phyloP scores from a whole-genome alignment of 2,888 invertebrate genomes.

The Lapara coniferarum region DNA sequence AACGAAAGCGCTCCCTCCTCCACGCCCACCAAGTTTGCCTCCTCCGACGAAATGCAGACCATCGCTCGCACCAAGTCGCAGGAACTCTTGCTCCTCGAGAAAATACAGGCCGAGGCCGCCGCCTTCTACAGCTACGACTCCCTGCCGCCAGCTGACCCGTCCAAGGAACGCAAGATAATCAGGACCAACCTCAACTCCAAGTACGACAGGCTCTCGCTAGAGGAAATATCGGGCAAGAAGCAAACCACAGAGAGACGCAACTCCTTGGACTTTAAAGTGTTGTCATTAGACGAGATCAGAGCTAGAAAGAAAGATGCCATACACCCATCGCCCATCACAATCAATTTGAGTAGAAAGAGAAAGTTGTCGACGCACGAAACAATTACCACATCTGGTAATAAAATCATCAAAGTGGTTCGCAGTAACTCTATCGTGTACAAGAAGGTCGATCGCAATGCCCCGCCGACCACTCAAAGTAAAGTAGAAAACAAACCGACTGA shows the following conservation, averaged over 20 bases:
- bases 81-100: slow-evolving; percentile 87
- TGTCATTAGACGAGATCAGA: slow-evolving; percentile 81
- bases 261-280: slow-evolving; percentile 73
- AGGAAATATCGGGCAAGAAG: slow-evolving; percentile 75
- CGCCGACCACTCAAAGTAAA: slow-evolving; percentile 49
- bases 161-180: slow-evolving; percentile 58
- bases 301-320: slow-evolving; percentile 64
- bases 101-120: slow-evolving; percentile 88
- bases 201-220: slow-evolving; percentile 79
- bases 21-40: slow-evolving; percentile 81
- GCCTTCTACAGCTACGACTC: slow-evolving; percentile 87
- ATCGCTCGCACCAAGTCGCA: slow-evolving; percentile 84
- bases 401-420: slow-evolving; percentile 75
- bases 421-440: slow-evolving; percentile 78
- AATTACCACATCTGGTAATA: slow-evolving; percentile 69
- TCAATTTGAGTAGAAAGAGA: slow-evolving; percentile 69
- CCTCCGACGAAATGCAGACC: slow-evolving; percentile 59
- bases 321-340: slow-evolving; percentile 59
- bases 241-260: slow-evolving; percentile 51
- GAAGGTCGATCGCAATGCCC: slow-evolving; percentile 60
- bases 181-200: slow-evolving; percentile 60
- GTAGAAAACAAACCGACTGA: slow-evolving; percentile 53
- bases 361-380: slow-evolving; percentile 74
- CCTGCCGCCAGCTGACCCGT: slow-evolving; percentile 48
- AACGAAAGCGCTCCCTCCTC: slow-evolving; percentile 87